Base-by-base conservation (phyloP, 2,797 vertebrate species). In the Cyprinodon diabolis region DNA sequence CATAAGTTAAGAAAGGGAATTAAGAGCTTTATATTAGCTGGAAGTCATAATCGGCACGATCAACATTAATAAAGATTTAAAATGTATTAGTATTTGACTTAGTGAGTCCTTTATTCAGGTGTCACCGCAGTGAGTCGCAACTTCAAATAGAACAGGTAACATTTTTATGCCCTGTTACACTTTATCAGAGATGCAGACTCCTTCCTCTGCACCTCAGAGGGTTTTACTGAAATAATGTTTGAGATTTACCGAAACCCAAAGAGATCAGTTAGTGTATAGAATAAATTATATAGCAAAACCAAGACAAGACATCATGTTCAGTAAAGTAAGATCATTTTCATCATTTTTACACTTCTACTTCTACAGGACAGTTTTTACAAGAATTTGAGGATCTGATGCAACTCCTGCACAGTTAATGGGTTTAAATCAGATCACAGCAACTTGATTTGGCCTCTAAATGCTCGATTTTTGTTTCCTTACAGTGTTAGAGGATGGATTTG, bases 221-320 rank as follows among this genome's bases (percentile, higher is more conserved):
- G 30, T 30, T 30, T 55, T 55, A 23, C 10, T 12, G 55, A 56
- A 56, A 13, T 13, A 5, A 56, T 56, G 23, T 56, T 11, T 11
- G 11, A 23, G 14, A 30, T 58, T 13, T 30, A 58, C 25, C 30
- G 3, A 1, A 58, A 11, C 56, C 5, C 25, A 58, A 23, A 56
- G 21, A 51, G 14, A 54, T 54, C 8, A 54, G 52, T n/a, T 17
- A 54, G 21, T 3, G n/a, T 4, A 13, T 56, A 4, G 8, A 57
- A 25, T 4, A 15, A 13, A 30, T n/a, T 66, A 23, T 66, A 25
- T 2, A 21, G 68, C 21, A 54, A 74, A 77, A 73, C 79, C 81
- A 87, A n/a, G n/a, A n/a, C 40, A 43, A 43, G 4, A 5, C 4
- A 8, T 43, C 40, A 8, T 43, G 40, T 43, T 43, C 40, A 43